Percentiles rank a stretch among this genome's conserved stretches.
Conservation (phyloP, 2,888 invertebrate genomes). For the Strigamia maritima region DNA sequence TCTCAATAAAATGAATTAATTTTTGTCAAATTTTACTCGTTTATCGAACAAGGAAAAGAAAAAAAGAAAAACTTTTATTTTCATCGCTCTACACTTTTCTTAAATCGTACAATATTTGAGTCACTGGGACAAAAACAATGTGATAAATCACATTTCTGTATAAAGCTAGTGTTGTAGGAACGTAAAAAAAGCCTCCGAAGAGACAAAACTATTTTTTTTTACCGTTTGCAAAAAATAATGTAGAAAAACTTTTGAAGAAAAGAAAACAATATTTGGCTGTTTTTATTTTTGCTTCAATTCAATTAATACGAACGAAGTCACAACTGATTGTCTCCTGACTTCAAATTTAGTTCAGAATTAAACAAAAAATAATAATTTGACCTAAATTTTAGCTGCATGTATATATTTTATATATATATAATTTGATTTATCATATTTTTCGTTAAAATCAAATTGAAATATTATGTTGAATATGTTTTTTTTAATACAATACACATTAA, state of each 20-base stretch:
- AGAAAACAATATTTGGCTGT: no score
- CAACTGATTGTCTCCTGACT: background rate
- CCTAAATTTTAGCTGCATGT: background rate
- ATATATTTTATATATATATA: background rate
- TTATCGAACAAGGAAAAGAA: background rate
- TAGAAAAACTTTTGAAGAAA: no score
- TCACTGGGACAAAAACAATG: background rate
- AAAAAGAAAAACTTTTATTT: background rate
- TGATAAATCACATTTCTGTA: background rate
- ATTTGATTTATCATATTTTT: background rate
- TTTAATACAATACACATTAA: background rate
- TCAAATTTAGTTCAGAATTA: background rate
- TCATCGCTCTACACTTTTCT: constrained; percentile 10
- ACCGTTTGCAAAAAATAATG: background rate
- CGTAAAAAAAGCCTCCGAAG: background rate
- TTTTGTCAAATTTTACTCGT: no score
- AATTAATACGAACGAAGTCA: background rate
- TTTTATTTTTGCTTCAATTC: background rate
- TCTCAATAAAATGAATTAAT: no score
- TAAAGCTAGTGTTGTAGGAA: constrained; percentile 15
- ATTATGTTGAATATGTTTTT: background rate
- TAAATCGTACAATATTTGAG: background rate
- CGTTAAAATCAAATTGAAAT: background rate
- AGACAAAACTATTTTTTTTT: background rate
- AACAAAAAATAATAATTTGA: background rate